Conservation (phyloP, 2,113 vertebrate species). For the Girardinichthys multiradiatus region DNA sequence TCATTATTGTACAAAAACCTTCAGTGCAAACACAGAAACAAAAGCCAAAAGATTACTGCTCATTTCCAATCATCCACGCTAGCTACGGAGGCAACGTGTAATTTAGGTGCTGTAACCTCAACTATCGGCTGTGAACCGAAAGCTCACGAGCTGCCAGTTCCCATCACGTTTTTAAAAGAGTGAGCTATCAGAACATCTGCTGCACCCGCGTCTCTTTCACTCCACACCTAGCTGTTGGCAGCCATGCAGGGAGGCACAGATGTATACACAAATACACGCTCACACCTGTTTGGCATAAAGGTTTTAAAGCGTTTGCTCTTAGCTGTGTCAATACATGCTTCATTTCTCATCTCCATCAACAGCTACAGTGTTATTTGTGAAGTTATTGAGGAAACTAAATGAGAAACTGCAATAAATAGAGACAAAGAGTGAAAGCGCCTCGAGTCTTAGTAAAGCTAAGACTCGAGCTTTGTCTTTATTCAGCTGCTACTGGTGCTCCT, state of each 20-base stretch:
- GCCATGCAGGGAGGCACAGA: conserved; percentile 28
- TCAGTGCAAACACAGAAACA: conserved; percentile 47
- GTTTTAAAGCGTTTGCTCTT: conserved; percentile 34
- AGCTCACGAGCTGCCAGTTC: conserved; percentile 49
- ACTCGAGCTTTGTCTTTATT: conserved; percentile 25
- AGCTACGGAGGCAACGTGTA: conserved; percentile 56
- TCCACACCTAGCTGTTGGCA: conserved; percentile 60
- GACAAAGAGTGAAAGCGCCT: conserved; percentile 20
- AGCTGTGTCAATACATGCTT: conserved; percentile 52
- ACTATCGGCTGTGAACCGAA: conserved; percentile 48
- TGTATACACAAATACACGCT: conserved; percentile 28
- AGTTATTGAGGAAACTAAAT: conserved; percentile 17
- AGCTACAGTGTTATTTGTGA: conserved; percentile 15
- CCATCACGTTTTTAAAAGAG: conserved; percentile 60
- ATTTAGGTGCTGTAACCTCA: conserved; percentile 54
- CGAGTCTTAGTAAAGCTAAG: neutral
- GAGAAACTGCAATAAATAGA: neutral
- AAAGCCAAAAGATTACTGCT: conserved; percentile 57
- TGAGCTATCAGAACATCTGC: conserved; percentile 70
- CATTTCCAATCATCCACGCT: conserved; percentile 57
- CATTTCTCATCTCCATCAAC: conserved; percentile 40
- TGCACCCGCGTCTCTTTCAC: conserved; percentile 50
- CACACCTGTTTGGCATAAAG: conserved; percentile 61
- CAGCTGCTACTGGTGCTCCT: conserved; percentile 21
- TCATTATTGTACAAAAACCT: conserved; percentile 49